Base-by-base conservation (phyloP, 2,888 invertebrate genomes). In the Eristalis tenax region DNA sequence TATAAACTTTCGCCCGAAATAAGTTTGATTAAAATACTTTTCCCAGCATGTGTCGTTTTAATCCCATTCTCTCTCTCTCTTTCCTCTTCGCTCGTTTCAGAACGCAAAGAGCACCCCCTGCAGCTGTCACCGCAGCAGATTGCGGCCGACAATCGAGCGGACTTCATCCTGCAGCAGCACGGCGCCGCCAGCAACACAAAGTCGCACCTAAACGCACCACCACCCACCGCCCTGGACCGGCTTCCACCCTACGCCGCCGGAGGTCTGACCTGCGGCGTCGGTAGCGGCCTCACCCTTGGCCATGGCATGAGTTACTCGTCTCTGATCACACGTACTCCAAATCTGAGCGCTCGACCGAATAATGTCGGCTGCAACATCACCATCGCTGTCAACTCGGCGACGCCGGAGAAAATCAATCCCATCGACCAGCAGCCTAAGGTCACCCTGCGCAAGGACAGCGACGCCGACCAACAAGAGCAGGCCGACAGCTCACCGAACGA, bases 61-160 rank as follows among this genome's bases (percentile, higher is more conserved):
- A 50, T n/a, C 50, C 50, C 2, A n/a, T 50, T 65, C 2, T 50
- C 32, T 6, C 32, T 5, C 6, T 32, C 32, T 32, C 32, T 1
- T 1, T 10, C 10, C 5, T 6, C 5, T 10, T 5, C 32, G 8
- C 50, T 50, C 50, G 18, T 50, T 50, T 1, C 89, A 92, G 92
- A 92, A 63, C 92, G 91, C 78, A 92, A 92, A 77, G 92, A 92
- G 71, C 90, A 91, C 88, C 90, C 90, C 15, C 61, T 89, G 75
- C 90, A 90, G 83, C 81, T 90, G 78, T 90, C 90, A 66, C 91
- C 91, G 13, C 92, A 91, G 75, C 91, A 91, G 59, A 88, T 91
- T 87, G 90, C 89, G 77, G 90, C 91, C 65, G 91, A 91, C 69
- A 91, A 88, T 73, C 81, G 71, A 57, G 86, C 32, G 57, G 83